phyloP scores from a whole-genome alignment of 2,797 vertebrate species.

The Nannoperca obscura region DNA sequence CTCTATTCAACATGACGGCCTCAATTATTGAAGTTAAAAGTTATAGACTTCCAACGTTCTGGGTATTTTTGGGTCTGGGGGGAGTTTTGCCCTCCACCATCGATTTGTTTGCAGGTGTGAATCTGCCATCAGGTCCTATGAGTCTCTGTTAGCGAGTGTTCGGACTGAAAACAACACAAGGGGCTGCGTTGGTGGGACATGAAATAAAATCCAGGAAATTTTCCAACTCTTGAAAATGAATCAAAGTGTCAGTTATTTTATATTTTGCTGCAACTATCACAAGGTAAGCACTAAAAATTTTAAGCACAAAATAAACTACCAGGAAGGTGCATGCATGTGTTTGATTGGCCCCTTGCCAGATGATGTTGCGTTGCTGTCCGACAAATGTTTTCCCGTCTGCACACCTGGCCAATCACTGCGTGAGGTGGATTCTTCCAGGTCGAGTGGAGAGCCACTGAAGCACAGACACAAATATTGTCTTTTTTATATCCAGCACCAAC shows the following conservation, averaged over 20 bases:
- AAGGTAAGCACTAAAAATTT: background rate
- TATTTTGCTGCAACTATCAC: background rate
- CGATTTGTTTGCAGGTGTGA: constrained; percentile 58
- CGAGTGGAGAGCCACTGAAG: background rate
- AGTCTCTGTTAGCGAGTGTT: background rate
- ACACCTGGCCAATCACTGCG: background rate
- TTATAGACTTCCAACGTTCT: constrained; percentile 23
- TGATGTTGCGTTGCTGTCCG: background rate
- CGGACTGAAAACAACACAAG: background rate
- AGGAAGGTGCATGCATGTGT: background rate
- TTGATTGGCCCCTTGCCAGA: background rate
- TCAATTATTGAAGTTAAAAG: constrained; percentile 32
- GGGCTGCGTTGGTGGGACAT: background rate
- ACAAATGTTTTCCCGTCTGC: background rate
- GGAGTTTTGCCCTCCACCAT: constrained; percentile 44
- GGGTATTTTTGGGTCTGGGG: constrained; percentile 29
- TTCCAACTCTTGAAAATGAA: constrained; percentile 1
- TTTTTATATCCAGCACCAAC: background rate
- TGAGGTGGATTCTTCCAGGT: constrained; percentile 12
- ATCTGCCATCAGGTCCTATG: background rate
- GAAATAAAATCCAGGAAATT: constrained; percentile 2
- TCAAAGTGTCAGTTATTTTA: background rate
- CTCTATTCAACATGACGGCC: constrained; percentile 21
- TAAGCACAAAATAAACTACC: background rate
- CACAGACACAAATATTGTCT: background rate